Evolutionary conservation across 2,888 invertebrate species (phyloP), one percentile per base, ranked within the genome.

Genomic region (Bugula neritina): DNA sequence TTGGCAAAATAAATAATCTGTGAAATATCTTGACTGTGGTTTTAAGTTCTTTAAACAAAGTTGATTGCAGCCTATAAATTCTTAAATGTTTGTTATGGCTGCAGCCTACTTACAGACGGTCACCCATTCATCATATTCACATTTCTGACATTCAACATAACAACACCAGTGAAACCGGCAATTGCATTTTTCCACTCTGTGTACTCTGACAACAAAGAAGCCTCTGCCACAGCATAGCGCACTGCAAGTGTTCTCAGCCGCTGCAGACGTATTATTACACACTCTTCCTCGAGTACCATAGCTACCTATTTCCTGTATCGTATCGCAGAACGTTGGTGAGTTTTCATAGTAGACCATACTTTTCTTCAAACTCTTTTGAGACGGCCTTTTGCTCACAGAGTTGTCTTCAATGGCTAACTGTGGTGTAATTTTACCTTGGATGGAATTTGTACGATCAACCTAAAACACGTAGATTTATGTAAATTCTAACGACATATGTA

Each of bases 261-360:
- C n/a, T 1, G 71, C 69, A 35, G 78, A 78, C 3, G 79, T 80
- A 72, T 79, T 81, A 75, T 83, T 83, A 74, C 83, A 83, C 71
- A 78, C 75, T 25, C 83, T 76, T 0, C 82, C 82, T 23, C 78
- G 77, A n/a, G 83, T 83, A 0, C 83, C 83, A 0, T 78, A 78
- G 0, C 79, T 78, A 69, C 81, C 81, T 1, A 81, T 75, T n/a
- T 74, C 71, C 0, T 81, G 77, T 74, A 85, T 83, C 21, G 78
- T 75, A 35, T 83, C 89, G 85, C 98, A 98, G 87, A 94, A 98
- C 84, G 95, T 95, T 0, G 98, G 97, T 17, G 95, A 95, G 77
- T 92, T 92, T 80, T 96, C 94, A 78, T 96, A 87, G 85, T 92
- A 98, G 54, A 98, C 92, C 76, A 98, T 87, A 84, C 94, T 94